Evolutionary conservation across 92 coral and sea anemone species (phyloP).

Genomic region (Siderastrea siderea): DNA sequence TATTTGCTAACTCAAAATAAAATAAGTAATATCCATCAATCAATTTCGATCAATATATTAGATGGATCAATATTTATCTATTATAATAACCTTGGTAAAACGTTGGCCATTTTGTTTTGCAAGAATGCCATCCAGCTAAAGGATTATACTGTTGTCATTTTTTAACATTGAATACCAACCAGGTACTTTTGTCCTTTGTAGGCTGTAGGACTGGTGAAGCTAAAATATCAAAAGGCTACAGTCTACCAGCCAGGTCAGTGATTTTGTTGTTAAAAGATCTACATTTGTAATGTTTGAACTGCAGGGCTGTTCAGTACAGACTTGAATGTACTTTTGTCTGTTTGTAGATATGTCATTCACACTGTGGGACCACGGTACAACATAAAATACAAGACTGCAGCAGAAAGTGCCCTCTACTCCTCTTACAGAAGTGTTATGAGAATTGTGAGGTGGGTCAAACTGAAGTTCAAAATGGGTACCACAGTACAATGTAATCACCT

Average conservation of each 20-base stretch:
- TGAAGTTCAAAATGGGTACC: too few species aligned
- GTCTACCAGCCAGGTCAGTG: slow-evolving; percentile 92
- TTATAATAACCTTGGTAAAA: too few species aligned
- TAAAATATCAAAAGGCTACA: slow-evolving; percentile 92
- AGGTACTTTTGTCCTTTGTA: slow-evolving; percentile 6
- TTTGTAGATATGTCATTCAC: slow-evolving; percentile 92
- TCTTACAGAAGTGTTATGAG: slow-evolving; percentile 96
- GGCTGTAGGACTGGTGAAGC: slow-evolving; percentile 99
- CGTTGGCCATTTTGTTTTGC: too few species aligned
- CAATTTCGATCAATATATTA: too few species aligned
- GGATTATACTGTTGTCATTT: not conserved
- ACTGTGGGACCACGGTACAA: slow-evolving; percentile 99
- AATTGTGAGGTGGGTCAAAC: slow-evolving; percentile 76
- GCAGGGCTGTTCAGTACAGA: not conserved
- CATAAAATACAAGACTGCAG: slow-evolving; percentile 94
- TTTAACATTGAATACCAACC: not conserved
- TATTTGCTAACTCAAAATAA: too few species aligned
- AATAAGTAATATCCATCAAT: too few species aligned
- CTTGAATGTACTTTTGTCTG: not conserved
- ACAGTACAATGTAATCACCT: too few species aligned
- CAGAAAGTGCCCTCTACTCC: slow-evolving; percentile 97
- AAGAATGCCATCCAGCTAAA: not conserved
- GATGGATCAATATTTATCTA: too few species aligned
- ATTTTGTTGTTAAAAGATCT: not conserved
- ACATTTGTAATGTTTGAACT: too few species aligned